Evolutionary conservation across 2,113 vertebrate species (phyloP).

Genomic region (Dicentrarchus labrax): DNA sequence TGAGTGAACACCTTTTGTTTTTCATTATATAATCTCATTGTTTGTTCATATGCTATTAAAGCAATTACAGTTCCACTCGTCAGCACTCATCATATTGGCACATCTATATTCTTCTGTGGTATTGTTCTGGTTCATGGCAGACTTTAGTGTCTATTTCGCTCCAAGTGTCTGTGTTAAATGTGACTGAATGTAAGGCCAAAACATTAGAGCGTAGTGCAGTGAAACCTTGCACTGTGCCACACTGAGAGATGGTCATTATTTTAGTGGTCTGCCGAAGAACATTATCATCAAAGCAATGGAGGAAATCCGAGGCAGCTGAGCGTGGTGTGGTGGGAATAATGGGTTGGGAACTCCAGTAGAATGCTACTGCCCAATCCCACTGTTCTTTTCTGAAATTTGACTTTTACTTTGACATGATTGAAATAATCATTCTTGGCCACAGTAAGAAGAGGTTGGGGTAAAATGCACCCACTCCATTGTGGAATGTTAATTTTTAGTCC

Average conservation of each 20-base stretch:
- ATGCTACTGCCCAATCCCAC: slow-evolving; percentile 49
- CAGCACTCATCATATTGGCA: slow-evolving; percentile 12
- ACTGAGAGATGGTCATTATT: slow-evolving; percentile 69
- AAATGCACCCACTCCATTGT: slow-evolving; percentile 66
- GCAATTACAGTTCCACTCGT: slow-evolving; percentile 39
- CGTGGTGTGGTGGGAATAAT: slow-evolving; percentile 69
- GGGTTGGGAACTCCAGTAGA: slow-evolving; percentile 48
- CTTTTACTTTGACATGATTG: slow-evolving; percentile 83
- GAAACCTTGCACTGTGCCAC: slow-evolving; percentile 47
- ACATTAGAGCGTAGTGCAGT: slow-evolving; percentile 48
- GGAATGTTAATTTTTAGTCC: slow-evolving; percentile 65
- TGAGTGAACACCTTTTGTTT: slow-evolving; percentile 82
- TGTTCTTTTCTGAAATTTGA: slow-evolving; percentile 68
- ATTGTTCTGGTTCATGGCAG: slow-evolving; percentile 6
- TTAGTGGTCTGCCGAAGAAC: slow-evolving; percentile 69
- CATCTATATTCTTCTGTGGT: slow-evolving; percentile 8
- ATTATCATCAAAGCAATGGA: slow-evolving; percentile 78
- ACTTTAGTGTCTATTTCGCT: slow-evolving; percentile 53
- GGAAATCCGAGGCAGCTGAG: slow-evolving; percentile 75
- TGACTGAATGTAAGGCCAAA: slow-evolving; percentile 53
- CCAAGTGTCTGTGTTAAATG: slow-evolving; percentile 57
- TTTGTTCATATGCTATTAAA: slow-evolving; percentile 40
- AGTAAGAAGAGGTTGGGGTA: slow-evolving; percentile 6
- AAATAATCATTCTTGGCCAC: slow-evolving; percentile 78
- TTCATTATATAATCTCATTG: slow-evolving; percentile 8